Base-by-base conservation (phyloP, 2,888 invertebrate genomes). In the Cremastobaeus sp. region DNA sequence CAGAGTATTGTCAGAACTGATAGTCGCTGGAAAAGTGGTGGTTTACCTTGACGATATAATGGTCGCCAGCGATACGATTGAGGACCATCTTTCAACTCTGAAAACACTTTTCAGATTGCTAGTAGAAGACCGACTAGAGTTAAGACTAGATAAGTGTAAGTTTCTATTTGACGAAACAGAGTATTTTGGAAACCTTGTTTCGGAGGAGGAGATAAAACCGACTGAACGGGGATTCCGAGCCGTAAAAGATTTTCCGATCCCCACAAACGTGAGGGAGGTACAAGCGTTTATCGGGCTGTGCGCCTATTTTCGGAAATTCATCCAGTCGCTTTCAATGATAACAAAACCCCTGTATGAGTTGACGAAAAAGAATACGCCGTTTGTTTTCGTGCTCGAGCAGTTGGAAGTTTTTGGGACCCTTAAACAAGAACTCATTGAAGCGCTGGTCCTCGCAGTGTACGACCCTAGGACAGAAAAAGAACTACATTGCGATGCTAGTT, bases 401-500 rank as follows among this genome's bases (percentile, higher is more conserved):
- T 2, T 37, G 1, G 15, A 30, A 3, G 28, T 11, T 4, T 62
- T 62, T 4, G 28, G 50, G 0, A 14, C 1, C 0, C 32, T 60
- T 3, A 50, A 62, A 30, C 3, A 15, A 1, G 32, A 62, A 18
- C 5, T 62, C 5, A 8, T 20, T 6, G 41, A 50, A 12, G 11
- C 28, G 8, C 39, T 50, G 2, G n/a, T 41, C 1, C 17, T 62
- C 0, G 11, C 41, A 0, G 39, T 50, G 0, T 62, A 21, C 25
- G 12, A 62, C 8, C 50, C 48, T 15, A 9, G 11, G 1, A 15
- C n/a, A 11, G 48, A 50, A 3, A 62, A 41, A 1, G 62, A 62
- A 21, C 14, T 62, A 0, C 62, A 62, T 9, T 50, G 50, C 21
- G 50, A 62, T 11, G 50, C 50, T 0, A 62, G 62, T 17, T 0